Evolutionary conservation across 2,797 vertebrate species (phyloP).

Genomic region (Rhinoraja longicauda): DNA sequence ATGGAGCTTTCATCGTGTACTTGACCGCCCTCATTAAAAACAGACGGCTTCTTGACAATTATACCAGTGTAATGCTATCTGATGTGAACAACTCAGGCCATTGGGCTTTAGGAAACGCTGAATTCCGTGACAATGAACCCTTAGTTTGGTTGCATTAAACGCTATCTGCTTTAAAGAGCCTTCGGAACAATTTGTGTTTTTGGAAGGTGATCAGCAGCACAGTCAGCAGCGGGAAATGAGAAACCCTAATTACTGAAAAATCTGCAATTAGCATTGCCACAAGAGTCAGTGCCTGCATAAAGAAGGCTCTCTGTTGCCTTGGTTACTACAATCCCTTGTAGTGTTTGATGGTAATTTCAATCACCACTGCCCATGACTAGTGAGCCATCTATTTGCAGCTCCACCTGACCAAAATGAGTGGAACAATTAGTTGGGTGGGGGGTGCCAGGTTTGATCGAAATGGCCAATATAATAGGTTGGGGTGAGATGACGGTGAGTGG

Average conservation of each 20-base stretch:
- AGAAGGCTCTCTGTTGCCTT: background rate
- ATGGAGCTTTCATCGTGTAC: slow-evolving; percentile 27
- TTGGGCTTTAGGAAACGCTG: background rate
- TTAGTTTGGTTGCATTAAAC: background rate
- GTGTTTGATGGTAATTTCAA: background rate
- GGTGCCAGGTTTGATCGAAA: no score
- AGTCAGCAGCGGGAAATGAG: background rate
- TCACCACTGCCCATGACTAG: background rate
- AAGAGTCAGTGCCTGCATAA: background rate
- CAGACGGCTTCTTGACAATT: slow-evolving; percentile 23
- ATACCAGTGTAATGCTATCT: slow-evolving; percentile 30
- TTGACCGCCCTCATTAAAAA: slow-evolving; percentile 23
- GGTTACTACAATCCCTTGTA: no score
- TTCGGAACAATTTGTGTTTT: background rate
- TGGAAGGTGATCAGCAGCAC: background rate
- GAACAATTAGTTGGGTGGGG: background rate
- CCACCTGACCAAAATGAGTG: background rate
- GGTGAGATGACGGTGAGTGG: background rate
- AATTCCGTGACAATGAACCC: background rate
- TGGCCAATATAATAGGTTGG: background rate
- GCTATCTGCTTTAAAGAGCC: background rate
- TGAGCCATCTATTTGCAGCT: background rate
- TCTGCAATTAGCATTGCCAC: background rate
- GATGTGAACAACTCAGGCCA: slow-evolving; percentile 24
- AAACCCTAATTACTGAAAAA: background rate